Conservation (phyloP, 2,113 vertebrate species). For the Dunckerocampus dactyliophorus region DNA sequence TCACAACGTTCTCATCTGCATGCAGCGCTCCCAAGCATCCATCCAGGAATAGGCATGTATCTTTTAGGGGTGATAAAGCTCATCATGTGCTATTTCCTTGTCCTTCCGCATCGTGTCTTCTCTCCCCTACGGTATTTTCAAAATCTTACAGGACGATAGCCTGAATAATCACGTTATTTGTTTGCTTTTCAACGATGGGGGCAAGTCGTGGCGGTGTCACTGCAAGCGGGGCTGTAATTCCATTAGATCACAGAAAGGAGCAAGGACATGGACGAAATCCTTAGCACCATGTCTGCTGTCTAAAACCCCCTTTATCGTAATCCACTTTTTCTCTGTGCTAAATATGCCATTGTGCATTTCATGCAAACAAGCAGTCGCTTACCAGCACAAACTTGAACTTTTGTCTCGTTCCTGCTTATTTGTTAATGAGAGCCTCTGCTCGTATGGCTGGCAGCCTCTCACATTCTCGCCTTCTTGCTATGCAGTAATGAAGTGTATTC, state of each 20-base stretch:
- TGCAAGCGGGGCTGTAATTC: background rate
- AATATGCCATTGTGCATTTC: constrained; percentile 10
- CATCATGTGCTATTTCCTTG: constrained; percentile 51
- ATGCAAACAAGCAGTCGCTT: constrained; percentile 30
- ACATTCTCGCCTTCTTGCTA: constrained; percentile 51
- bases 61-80: constrained; percentile 70
- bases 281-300: constrained; percentile 2
- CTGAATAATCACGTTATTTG: constrained; percentile 24
- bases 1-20: constrained; percentile 66
- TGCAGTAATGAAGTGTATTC: constrained; percentile 48
- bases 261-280: constrained; percentile 10
- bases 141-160: constrained; percentile 13
- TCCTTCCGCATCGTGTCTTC: constrained; percentile 18
- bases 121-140: background rate
- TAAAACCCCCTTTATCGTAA: constrained; percentile 16
- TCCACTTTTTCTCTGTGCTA: constrained; percentile 11
- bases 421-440: constrained; percentile 56
- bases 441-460: constrained; percentile 36
- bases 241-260: background rate
- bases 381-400: constrained; percentile 34
- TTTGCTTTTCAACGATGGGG: constrained; percentile 32
- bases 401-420: constrained; percentile 24
- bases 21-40: constrained; percentile 62
- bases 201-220: background rate
- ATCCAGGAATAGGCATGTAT: constrained; percentile 64